Conservation (phyloP, 2,113 vertebrate species). For the Cathartes aura region DNA sequence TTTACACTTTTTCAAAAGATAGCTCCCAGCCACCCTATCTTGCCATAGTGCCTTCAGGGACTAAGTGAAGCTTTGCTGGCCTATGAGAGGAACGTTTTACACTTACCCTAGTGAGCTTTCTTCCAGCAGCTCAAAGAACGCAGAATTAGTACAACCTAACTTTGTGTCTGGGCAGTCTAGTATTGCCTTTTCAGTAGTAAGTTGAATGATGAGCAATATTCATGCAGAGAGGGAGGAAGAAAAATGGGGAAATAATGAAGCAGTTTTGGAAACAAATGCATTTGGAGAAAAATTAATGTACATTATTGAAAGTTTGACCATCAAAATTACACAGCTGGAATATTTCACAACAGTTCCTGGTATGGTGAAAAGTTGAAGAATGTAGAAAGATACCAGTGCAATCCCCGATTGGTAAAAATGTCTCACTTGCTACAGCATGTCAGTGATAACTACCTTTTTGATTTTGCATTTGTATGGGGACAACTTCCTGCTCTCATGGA, state of each 20-base stretch:
- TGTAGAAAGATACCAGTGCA: background rate
- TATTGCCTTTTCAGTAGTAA: background rate
- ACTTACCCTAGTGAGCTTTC: background rate
- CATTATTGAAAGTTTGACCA: background rate
- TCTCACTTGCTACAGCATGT: background rate
- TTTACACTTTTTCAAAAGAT: background rate
- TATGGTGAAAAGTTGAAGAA: background rate
- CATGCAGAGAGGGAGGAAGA: background rate
- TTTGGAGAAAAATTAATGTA: background rate
- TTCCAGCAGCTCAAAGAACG: background rate
- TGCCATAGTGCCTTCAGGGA: background rate
- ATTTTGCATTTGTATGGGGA: background rate
- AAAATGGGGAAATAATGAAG: background rate
- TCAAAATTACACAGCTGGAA: background rate
- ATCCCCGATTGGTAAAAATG: background rate
- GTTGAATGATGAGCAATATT: background rate
- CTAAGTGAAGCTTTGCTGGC: background rate
- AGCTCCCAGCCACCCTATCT: background rate
- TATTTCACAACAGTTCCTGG: background rate
- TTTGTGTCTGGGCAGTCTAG: background rate
- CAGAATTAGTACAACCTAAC: background rate
- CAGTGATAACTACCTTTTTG: background rate
- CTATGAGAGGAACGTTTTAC: background rate
- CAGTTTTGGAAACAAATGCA: background rate
- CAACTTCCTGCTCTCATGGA: background rate